Base-by-base conservation (phyloP, 2,113 vertebrate species). In the Oncorhynchus kisutch region DNA sequence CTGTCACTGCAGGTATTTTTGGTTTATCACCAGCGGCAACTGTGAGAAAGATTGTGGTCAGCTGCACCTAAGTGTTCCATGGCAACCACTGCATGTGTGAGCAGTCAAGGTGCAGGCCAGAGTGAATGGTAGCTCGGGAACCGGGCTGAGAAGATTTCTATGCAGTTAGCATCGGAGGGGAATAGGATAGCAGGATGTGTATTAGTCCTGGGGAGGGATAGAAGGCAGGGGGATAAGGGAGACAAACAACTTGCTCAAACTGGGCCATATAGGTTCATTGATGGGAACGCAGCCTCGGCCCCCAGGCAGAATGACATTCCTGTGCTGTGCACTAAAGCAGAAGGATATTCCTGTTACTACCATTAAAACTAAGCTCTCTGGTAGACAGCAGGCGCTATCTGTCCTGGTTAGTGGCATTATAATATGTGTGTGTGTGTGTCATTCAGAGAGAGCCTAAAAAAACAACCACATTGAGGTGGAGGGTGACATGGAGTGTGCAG, bases 1-100 rank as follows among this genome's bases (percentile, higher is more conserved):
- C 66, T 70, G 51, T 45, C 67, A 71, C 72, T 31, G 66, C 68
- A 70, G 45, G 39, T 60, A 39, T 77, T 67, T 24, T 24, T 24
- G 24, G 24, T 24, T 29, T 60, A 73, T 87, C 81, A 79, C 76
- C 64, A 31, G 51, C n/a, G 39, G 76, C 59, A 69, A 85, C 68
- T 0, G 71, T 45, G 67, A 34, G 39, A 27, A 80, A 78, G 68
- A 77, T 74, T 25, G 72, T 62, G 48, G 73, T 78, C 66, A n/a
- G 62, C 65, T 70, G 74, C 81, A 73, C 64, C 45, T 51, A 45
- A 65, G 16, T 45, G 27, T 78, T 31, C 73, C 77, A 78, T 81
- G 80, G 79, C 77, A 91, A 79, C 78, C 66, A 65, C 73, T 73
- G 74, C 60, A 66, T 70, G n/a, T 70, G 34, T 49, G 45, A 70